phyloP scores from a whole-genome alignment of 2,888 invertebrate genomes.

The Xylocampa areola region DNA sequence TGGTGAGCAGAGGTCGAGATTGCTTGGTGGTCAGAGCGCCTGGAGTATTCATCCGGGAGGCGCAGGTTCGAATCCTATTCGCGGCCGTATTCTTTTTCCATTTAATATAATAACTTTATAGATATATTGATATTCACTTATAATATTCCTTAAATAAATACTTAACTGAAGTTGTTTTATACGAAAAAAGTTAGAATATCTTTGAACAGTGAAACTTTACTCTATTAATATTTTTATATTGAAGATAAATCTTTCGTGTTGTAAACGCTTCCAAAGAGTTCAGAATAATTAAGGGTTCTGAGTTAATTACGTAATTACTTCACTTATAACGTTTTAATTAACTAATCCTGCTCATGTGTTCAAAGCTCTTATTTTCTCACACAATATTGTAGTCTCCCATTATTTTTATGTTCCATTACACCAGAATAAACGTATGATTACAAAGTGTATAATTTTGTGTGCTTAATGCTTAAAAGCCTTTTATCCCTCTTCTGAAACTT shows the following conservation, averaged over 20 bases:
- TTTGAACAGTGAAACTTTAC: slow-evolving; percentile 7
- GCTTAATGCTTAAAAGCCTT: slow-evolving; percentile 25
- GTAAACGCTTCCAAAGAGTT: slow-evolving; percentile 30
- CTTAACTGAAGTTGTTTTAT: slow-evolving; percentile 1
- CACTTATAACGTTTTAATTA: slow-evolving; percentile 35
- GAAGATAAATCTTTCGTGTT: slow-evolving; percentile 34
- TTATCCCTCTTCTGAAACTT: slow-evolving; percentile 25
- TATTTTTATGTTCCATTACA: slow-evolving; percentile 24
- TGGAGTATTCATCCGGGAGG: no score
- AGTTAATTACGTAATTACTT: slow-evolving; percentile 38
- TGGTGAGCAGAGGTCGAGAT: no score
- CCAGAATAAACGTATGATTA: slow-evolving; percentile 16
- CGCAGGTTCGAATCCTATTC: no score
- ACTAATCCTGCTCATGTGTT: slow-evolving; percentile 18
- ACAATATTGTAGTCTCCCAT: slow-evolving; percentile 2
- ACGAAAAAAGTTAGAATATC: slow-evolving; percentile 24
- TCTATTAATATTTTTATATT: slow-evolving; percentile 12
- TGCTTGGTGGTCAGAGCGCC: no score
- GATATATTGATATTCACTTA: no score
- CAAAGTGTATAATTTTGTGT: slow-evolving; percentile 15
- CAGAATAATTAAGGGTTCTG: slow-evolving; percentile 38
- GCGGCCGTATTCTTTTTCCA: no score
- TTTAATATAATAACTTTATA: no score
- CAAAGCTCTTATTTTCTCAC: slow-evolving; percentile 20
- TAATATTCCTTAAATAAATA: no score